Evolutionary conservation across 2,888 invertebrate genomes (phyloP).

Genomic region (Parthenolecanium corni): DNA sequence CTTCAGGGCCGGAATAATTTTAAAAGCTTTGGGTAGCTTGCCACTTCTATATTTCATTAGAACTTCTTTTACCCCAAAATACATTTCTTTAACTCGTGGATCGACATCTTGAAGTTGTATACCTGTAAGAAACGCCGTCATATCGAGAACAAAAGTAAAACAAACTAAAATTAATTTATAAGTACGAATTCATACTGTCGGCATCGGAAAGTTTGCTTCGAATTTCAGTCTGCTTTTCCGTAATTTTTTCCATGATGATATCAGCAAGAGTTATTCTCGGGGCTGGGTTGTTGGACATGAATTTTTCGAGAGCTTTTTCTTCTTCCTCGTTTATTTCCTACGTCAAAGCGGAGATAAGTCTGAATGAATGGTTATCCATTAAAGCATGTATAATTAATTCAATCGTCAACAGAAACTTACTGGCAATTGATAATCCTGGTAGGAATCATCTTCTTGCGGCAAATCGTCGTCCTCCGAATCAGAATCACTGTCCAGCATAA

Average conservation of each 20-base stretch:
- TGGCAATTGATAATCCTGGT: conserved; percentile 19
- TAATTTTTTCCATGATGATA: conserved; percentile 82
- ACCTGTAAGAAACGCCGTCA: conserved; percentile 38
- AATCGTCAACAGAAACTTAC: too few species aligned
- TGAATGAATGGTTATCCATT: background rate
- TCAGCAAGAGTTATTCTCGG: conserved; percentile 70
- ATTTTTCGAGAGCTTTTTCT: conserved; percentile 72
- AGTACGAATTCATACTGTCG: conserved; percentile 39
- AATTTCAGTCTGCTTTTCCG: conserved; percentile 83
- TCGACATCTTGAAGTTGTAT: conserved; percentile 72
- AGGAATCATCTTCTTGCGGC: conserved; percentile 12
- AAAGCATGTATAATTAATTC: background rate
- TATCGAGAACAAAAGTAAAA: background rate
- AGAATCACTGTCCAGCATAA: conserved; percentile 30
- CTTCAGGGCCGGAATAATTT: conserved; percentile 78
- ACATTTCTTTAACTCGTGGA: conserved; percentile 63
- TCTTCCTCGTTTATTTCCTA: conserved; percentile 74
- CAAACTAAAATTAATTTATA: background rate
- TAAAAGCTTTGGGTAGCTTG: conserved; percentile 95
- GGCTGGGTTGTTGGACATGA: conserved; percentile 54
- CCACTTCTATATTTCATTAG: conserved; percentile 82
- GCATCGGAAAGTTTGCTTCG: conserved; percentile 73
- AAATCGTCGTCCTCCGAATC: conserved; percentile 35
- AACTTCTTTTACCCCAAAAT: conserved; percentile 79
- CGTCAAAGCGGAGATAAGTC: too few species aligned